Percentiles rank a stretch among this genome's conserved stretches.
These are phyloP conservation scores for Caprella mutica DNA, from an alignment of 2,888 invertebrate genomes.

Conservation along the genomic window DNA sequence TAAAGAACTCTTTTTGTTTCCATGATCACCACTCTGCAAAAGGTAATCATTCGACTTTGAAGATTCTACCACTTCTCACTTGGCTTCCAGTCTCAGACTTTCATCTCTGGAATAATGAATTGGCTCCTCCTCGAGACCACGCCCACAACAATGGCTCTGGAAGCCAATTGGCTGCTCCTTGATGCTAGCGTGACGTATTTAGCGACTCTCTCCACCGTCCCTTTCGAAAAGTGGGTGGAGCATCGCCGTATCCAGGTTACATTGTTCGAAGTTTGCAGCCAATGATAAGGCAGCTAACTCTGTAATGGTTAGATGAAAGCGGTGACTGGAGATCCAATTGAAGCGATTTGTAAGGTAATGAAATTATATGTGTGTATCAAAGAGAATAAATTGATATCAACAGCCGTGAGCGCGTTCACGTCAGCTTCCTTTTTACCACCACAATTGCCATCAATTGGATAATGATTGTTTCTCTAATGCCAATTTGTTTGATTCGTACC, in stretches of 20 bases:
- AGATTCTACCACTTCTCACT: not conserved
- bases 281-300: slow-evolving; percentile 24
- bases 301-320: slow-evolving; percentile 34
- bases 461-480: too few species aligned
- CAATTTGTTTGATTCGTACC: too few species aligned
- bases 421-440: too few species aligned
- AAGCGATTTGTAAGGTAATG: slow-evolving; percentile 35
- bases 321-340: slow-evolving; percentile 33
- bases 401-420: slow-evolving; percentile 34
- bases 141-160: not conserved
- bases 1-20: too few species aligned
- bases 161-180: not conserved
- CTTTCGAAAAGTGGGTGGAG: not conserved
- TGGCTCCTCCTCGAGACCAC: not conserved
- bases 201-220: too few species aligned
- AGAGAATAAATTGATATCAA: slow-evolving; percentile 35
- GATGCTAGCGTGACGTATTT: too few species aligned
- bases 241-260: not conserved
- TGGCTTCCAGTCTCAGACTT: not conserved
- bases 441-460: too few species aligned
- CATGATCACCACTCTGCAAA: too few species aligned
- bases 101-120: not conserved
- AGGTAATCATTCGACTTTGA: not conserved
- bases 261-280: slow-evolving; percentile 18
- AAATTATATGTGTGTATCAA: slow-evolving; percentile 35